Evolutionary conservation across 2,888 invertebrate species (phyloP).

Genomic region (Neelides folsomi): DNA sequence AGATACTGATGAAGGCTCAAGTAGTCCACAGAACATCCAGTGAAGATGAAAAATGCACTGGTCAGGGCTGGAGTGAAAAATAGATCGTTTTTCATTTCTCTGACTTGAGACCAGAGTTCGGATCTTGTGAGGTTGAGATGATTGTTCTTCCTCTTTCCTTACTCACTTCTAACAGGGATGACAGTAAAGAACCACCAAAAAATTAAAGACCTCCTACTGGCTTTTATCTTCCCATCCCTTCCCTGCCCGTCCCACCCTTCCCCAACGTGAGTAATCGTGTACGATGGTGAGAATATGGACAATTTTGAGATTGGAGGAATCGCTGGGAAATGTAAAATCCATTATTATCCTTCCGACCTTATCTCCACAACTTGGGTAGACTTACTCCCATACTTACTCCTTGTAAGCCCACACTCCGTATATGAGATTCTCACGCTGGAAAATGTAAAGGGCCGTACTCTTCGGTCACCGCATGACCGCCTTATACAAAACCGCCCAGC

Average conservation of each 20-base stretch:
- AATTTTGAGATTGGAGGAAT: too few species aligned
- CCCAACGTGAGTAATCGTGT: too few species aligned
- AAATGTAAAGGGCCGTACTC: too few species aligned
- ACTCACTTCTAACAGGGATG: conserved; percentile 27
- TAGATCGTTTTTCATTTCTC: conserved; percentile 21
- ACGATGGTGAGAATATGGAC: too few species aligned
- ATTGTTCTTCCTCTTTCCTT: conserved; percentile 20
- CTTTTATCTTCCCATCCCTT: conserved; percentile 19
- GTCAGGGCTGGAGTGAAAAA: conserved; percentile 12
- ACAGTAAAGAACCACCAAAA: conserved; percentile 33
- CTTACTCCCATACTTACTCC: too few species aligned
- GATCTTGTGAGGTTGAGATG: conserved; percentile 10
- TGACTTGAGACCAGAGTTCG: background rate
- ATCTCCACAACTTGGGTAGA: too few species aligned
- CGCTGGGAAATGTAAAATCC: too few species aligned
- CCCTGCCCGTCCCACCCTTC: background rate
- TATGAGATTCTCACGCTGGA: too few species aligned
- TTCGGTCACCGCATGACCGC: too few species aligned
- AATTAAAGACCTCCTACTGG: conserved; percentile 34
- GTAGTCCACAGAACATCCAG: background rate
- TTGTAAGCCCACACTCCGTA: too few species aligned
- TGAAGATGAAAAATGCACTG: conserved; percentile 2
- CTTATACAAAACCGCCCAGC: too few species aligned
- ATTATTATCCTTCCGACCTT: too few species aligned
- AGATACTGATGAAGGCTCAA: background rate